phyloP scores from a whole-genome alignment of 1,140 invertebrate genomes.

The Nasonia giraulti region DNA sequence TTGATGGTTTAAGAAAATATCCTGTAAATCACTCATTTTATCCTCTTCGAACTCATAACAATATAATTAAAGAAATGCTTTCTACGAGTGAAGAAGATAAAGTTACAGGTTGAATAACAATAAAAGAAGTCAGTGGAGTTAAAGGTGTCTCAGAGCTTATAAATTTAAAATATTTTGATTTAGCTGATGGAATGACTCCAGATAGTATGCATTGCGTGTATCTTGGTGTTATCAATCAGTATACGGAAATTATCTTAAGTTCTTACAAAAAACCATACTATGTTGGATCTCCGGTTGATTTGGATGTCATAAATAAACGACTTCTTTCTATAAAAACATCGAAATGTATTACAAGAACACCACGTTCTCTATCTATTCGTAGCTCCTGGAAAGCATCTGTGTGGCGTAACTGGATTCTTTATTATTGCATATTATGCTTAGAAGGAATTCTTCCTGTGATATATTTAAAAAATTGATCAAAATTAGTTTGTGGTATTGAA shows the following conservation, averaged over 20 bases:
- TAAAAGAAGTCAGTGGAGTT: background rate
- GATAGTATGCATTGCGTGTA: no score
- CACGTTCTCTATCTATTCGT: background rate
- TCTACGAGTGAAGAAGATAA: background rate
- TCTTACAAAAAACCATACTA: constrained; percentile 15
- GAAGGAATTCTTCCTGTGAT: no score
- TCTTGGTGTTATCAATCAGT: no score
- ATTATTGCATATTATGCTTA: no score
- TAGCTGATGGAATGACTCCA: no score
- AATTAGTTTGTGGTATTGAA: no score
- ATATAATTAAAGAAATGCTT: background rate
- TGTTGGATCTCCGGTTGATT: background rate
- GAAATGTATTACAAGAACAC: constrained; percentile 10
- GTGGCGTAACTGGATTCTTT: no score
- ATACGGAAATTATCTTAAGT: background rate
- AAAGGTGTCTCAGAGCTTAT: no score
- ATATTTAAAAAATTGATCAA: no score
- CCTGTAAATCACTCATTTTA: background rate
- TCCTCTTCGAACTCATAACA: background rate
- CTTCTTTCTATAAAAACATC: constrained; percentile 35
- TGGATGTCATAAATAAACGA: background rate
- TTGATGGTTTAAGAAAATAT: background rate
- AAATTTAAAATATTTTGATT: no score
- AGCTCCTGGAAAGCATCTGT: background rate
- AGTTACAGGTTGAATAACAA: background rate